Evolutionary conservation across 2,113 vertebrate genomes (phyloP).

Genomic region (Lonchura striata): DNA sequence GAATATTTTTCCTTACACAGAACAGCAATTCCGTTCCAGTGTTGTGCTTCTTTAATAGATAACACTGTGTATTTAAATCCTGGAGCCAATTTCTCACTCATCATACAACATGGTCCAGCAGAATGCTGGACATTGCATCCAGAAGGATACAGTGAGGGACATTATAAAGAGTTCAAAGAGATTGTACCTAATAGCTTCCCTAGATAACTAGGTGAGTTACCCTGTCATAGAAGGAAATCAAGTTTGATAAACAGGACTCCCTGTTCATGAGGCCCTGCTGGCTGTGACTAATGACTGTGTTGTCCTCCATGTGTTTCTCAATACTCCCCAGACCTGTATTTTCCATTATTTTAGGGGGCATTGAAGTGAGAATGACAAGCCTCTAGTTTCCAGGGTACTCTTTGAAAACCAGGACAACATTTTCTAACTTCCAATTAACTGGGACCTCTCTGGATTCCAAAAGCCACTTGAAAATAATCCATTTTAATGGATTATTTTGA

Average conservation of each 20-base stretch:
- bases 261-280: background rate
- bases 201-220: background rate
- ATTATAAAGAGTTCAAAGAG: background rate
- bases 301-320: background rate
- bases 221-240: background rate
- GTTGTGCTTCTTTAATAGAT: background rate
- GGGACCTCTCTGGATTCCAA: background rate
- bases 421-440: background rate
- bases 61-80: background rate
- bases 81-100: background rate
- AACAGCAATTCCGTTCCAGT: background rate
- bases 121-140: background rate
- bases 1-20: background rate
- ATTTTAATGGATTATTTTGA: background rate
- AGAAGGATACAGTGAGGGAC: background rate
- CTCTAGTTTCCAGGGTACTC: background rate
- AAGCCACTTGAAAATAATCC: background rate
- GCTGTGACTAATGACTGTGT: background rate
- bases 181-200: background rate
- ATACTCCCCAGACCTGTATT: background rate
- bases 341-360: background rate
- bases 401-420: background rate
- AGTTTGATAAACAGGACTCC: background rate
- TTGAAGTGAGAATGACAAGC: background rate
- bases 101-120: accelerated